phyloP scores from a whole-genome alignment of 2,113 vertebrate genomes.

The Chloropsis cyanopogon region DNA sequence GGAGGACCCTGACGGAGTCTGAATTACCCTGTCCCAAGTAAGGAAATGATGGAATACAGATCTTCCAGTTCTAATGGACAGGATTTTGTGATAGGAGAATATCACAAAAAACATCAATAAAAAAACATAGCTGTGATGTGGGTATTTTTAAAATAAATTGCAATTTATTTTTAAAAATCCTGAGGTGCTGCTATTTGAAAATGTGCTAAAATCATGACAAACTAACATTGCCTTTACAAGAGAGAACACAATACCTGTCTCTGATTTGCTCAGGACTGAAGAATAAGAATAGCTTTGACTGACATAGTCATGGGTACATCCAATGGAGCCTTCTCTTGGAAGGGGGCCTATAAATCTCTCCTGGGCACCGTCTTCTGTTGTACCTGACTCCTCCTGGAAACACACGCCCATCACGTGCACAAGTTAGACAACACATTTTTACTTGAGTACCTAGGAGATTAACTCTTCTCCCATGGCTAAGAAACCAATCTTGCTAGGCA shows the following conservation, averaged over 20 bases:
- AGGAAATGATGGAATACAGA: neutral
- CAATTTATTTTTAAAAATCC: neutral
- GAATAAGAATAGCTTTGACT: constrained; percentile 94
- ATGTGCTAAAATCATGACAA: neutral
- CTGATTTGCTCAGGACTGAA: constrained; percentile 94
- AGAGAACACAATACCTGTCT: constrained; percentile 81
- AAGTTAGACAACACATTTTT: neutral
- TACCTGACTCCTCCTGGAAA: constrained; percentile 85
- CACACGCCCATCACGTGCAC: neutral
- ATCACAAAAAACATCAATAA: neutral
- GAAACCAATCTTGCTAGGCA: neutral
- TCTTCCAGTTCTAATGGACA: neutral
- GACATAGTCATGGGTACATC: constrained; percentile 89
- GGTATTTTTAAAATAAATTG: neutral
- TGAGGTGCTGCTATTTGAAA: neutral
- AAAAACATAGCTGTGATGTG: neutral
- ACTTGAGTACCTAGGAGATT: neutral
- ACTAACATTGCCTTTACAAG: neutral
- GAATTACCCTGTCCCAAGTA: neutral
- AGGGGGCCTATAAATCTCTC: constrained; percentile 93
- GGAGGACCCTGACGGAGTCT: neutral
- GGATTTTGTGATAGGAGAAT: rapidly evolving
- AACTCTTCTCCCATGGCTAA: neutral
- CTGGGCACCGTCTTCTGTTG: constrained; percentile 84
- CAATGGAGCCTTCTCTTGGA: constrained; percentile 85